Percentiles rank a stretch among this genome's conserved stretches.
Conservation (phyloP, 2,888 invertebrate genomes). For the Arrhopalites spinosus region DNA sequence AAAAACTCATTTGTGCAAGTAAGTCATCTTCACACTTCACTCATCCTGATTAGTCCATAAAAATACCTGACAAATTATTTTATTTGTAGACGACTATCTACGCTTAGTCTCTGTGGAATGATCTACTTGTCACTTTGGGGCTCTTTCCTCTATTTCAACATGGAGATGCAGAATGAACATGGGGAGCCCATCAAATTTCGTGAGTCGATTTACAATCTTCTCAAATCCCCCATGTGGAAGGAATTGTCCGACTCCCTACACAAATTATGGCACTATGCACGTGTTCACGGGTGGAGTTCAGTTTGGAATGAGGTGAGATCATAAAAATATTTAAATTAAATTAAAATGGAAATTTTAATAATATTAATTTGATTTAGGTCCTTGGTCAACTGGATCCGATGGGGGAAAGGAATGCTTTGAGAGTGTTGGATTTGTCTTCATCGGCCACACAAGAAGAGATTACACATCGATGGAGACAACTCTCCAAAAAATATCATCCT, state of each 20-base stretch:
- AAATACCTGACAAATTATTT: neutral
- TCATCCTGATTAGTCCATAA: neutral
- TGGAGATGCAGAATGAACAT: conserved; percentile 79
- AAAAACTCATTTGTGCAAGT: conserved; percentile 59
- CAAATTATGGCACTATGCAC: conserved; percentile 77
- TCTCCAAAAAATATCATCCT: conserved; percentile 87
- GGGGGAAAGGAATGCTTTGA: conserved; percentile 81
- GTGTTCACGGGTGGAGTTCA: conserved; percentile 84
- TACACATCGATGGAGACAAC: conserved; percentile 76
- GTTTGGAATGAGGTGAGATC: conserved; percentile 74
- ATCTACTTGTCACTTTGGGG: conserved; percentile 75
- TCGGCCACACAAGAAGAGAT: conserved; percentile 85
- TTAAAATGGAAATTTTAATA: neutral
- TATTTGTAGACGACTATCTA: conserved; percentile 64
- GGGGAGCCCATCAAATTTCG: conserved; percentile 86
- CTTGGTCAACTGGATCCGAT: conserved; percentile 69
- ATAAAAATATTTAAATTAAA: too few species aligned
- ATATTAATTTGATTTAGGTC: conserved; percentile 38
- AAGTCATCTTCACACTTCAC: conserved; percentile 25
- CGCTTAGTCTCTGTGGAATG: conserved; percentile 68
- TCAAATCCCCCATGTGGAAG: conserved; percentile 85
- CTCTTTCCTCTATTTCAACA: conserved; percentile 84
- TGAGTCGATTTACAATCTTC: conserved; percentile 86
- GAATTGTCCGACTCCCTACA: conserved; percentile 68
- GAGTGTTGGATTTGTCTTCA: conserved; percentile 77